These are phyloP conservation scores for Pollenia griseotomentosa DNA, from an alignment of 2,888 invertebrate species.

Conservation along the genomic window DNA sequence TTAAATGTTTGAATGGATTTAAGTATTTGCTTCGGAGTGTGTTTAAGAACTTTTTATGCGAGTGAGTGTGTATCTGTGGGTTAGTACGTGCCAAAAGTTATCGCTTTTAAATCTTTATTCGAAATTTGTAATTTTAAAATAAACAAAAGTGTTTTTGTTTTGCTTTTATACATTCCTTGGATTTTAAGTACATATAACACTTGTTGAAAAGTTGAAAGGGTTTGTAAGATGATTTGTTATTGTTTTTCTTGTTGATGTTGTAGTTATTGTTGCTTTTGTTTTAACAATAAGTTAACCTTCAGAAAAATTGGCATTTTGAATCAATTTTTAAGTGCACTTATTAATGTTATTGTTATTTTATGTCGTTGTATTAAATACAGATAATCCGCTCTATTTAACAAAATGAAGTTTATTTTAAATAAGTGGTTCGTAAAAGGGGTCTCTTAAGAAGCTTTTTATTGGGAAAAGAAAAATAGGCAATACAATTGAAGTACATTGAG, in stretches of 20 bases:
- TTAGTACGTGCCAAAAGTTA: conserved; percentile 56
- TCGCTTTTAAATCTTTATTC: conserved; percentile 47
- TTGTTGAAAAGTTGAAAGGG: conserved; percentile 65
- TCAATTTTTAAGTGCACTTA: conserved; percentile 55
- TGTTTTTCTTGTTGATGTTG: conserved; percentile 26
- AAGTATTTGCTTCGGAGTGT: not conserved
- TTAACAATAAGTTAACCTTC: conserved; percentile 60
- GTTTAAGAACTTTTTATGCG: not conserved
- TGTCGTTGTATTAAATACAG: conserved; percentile 30
- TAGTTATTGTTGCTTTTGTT: conserved; percentile 24
- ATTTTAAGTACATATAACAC: conserved; percentile 48
- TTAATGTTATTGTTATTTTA: conserved; percentile 45
- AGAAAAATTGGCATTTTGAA: conserved; percentile 44
- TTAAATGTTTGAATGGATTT: conserved; percentile 34
- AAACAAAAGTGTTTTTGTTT: conserved; percentile 54
- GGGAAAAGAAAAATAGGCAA: too few species aligned
- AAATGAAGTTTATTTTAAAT: conserved; percentile 10
- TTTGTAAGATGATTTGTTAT: conserved; percentile 57
- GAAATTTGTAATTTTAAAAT: conserved; percentile 57
- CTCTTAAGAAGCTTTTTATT: not conserved
- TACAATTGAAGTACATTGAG: too few species aligned
- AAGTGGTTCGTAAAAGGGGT: not conserved
- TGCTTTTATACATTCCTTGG: conserved; percentile 38
- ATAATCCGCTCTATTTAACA: conserved; percentile 36
- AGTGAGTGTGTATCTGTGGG: not conserved